Evolutionary conservation across 2,888 invertebrate species (phyloP), one percentile per base, ranked within the genome.

Genomic region (Drepanosiphum platanoidis): DNA sequence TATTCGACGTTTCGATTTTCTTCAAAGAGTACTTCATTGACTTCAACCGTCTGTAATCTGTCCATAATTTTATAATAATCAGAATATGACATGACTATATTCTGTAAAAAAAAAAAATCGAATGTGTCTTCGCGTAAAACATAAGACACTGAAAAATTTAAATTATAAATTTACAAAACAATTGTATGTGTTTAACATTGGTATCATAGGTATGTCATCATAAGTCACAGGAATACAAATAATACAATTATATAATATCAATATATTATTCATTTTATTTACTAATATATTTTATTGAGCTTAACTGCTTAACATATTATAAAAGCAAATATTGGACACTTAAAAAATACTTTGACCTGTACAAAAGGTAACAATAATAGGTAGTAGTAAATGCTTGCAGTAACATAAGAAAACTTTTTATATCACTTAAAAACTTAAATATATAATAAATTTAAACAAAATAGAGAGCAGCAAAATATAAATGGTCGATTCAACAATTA

Each of bases 361-460:
- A 72, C 72, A 72, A 61, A 61, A n/a, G 39, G 61, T 72, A 72
- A 82, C 58, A 72, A 82, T 61, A 82, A 82, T 42, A 39, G 58
- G 30, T 39, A 36, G 4, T 46, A n/a, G 3, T 70, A 80, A 80
- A 22, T 68, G 13, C 58, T 13, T 32, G n/a, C 39, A 61, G 39
- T 42, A 39, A 61, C 11, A 72, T 42, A 34, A 70, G n/a, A 61
- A 39, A 72, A 32, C 8, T 58, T 46, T n/a, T 52, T 58, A 80
- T 58, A 30, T 80, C 22, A 78, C 36, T 70, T 36, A 70, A 66
- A 70, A 36, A 46, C 70, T 36, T 58, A 70, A 34, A 34, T 27
- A 46, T 2, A 34, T 27, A 68, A 1, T 34, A 39, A 64, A 34
- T 36, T 9, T 52, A 9, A 52, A 70, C 36, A 39, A 81, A 72